These are phyloP conservation scores for Centropus bengalensis DNA, from an alignment of 2,113 vertebrate species.

Conservation along the genomic window DNA sequence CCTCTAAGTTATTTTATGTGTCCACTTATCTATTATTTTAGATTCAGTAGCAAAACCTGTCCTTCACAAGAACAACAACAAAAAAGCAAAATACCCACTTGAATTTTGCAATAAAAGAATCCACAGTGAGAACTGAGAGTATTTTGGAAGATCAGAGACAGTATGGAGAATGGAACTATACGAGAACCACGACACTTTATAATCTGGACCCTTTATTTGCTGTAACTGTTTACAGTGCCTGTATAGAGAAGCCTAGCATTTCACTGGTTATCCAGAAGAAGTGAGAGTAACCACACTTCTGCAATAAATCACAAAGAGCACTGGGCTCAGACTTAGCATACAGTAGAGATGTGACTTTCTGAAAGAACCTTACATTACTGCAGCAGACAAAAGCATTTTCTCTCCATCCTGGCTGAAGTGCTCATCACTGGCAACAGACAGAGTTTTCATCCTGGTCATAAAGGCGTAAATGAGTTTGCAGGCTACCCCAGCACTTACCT, in stretches of 20 bases:
- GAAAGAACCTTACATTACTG: background rate
- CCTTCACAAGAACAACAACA: background rate
- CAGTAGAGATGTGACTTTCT: background rate
- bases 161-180: background rate
- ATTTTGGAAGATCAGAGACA: background rate
- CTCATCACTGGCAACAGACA: accelerated
- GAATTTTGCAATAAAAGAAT: background rate
- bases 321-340: background rate
- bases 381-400: background rate
- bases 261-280: background rate
- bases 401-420: background rate
- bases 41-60: background rate
- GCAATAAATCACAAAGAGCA: background rate
- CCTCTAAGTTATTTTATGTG: background rate
- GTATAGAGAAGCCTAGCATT: background rate
- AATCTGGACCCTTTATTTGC: background rate
- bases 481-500: slow-evolving; percentile 62
- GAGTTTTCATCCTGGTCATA: background rate
- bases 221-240: background rate
- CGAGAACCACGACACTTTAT: background rate
- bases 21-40: background rate
- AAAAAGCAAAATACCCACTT: background rate
- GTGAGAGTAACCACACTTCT: background rate
- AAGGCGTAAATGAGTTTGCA: background rate
- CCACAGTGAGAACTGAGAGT: background rate